Conservation (phyloP, 2,113 vertebrate genomes). For the Hemiscyllium ocellatum region DNA sequence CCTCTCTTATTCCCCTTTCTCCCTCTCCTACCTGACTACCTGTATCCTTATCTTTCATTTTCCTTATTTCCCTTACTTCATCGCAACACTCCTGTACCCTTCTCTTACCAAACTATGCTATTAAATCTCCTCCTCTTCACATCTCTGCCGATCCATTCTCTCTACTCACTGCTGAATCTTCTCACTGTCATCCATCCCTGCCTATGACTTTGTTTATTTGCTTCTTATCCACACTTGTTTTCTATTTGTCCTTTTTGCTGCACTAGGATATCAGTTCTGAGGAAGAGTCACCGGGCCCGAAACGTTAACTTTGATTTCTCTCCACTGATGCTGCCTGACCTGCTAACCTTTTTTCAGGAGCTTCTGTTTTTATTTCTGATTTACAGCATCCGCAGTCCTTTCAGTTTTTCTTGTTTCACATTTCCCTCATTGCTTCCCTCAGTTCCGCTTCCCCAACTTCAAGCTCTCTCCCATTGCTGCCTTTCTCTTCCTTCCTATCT, state of each 20-base stretch:
- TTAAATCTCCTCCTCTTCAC: background rate
- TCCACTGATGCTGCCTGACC: no score
- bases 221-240: background rate
- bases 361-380: no score
- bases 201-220: background rate
- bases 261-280: no score
- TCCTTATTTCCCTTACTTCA: background rate
- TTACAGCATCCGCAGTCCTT: no score
- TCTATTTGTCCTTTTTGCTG: background rate
- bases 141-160: background rate
- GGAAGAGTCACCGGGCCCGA: no score
- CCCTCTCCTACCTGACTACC: background rate
- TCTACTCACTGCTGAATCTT: background rate
- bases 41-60: background rate
- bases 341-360: no score
- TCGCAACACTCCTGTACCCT: background rate
- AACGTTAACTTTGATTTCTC: no score
- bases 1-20: background rate
- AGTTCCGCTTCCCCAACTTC: background rate
- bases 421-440: background rate
- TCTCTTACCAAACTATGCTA: background rate
- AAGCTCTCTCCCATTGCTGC: background rate
- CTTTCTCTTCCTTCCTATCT: background rate
- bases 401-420: no score
- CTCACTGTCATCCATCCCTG: background rate